Conservation (phyloP, 2,113 vertebrate genomes). For the Erinaceus europaeus region DNA sequence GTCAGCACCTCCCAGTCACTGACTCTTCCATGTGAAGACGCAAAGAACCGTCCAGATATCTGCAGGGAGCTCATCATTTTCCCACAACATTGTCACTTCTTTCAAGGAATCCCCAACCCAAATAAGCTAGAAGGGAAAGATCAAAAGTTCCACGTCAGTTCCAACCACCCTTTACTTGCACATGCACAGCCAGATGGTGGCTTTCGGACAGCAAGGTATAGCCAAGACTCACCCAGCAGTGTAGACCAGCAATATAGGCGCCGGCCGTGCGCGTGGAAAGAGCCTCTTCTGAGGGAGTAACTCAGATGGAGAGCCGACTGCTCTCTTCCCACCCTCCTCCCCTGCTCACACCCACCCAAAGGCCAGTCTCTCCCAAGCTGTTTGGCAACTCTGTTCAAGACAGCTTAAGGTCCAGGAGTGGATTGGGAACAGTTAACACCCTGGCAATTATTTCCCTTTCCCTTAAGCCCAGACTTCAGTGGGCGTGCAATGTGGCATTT, state of each 20-base stretch:
- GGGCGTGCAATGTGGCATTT: conserved; percentile 74
- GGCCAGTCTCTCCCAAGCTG: conserved; percentile 70
- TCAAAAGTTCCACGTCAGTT: background rate
- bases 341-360: conserved; percentile 61
- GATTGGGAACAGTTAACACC: conserved; percentile 60
- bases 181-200: background rate
- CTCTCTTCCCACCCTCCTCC: background rate
- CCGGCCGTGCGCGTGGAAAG: background rate
- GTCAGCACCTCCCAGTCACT: background rate
- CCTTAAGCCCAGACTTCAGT: conserved; percentile 74
- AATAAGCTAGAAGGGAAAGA: background rate
- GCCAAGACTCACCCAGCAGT: conserved; percentile 60
- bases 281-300: conserved; percentile 46
- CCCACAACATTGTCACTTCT: background rate
- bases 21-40: background rate
- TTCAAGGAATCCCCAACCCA: conserved; percentile 15
- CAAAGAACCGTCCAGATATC: background rate
- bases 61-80: background rate
- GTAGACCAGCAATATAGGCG: background rate
- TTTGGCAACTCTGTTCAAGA: conserved; percentile 64
- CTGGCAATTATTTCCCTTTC: conserved; percentile 63
- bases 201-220: background rate
- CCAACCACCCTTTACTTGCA: background rate
- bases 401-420: conserved; percentile 68
- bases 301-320: background rate